Evolutionary conservation across 2,888 invertebrate genomes (phyloP).

Genomic region (Eupithecia tripunctaria): DNA sequence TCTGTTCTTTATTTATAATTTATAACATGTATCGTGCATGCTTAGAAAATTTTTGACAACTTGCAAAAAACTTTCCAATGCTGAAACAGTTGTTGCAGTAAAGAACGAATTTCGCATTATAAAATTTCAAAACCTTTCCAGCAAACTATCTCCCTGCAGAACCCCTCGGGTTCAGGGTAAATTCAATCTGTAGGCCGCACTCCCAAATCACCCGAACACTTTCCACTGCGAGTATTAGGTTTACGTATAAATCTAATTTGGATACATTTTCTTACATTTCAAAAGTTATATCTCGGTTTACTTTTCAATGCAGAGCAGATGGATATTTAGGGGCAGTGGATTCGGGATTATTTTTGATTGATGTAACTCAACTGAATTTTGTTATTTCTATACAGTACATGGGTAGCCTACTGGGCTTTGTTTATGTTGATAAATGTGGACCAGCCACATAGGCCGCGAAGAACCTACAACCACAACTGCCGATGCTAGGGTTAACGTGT

Average conservation of each 20-base stretch:
- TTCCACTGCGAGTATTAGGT: slow-evolving; percentile 69
- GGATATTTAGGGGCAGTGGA: slow-evolving; percentile 18
- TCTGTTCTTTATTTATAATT: too few species aligned
- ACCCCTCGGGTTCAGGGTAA: slow-evolving; percentile 71
- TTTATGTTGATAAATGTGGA: too few species aligned
- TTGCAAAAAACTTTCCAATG: background rate
- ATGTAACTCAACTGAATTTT: background rate
- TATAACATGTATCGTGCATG: too few species aligned
- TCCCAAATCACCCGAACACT: slow-evolving; percentile 81
- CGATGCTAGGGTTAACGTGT: too few species aligned
- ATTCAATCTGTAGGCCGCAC: slow-evolving; percentile 79
- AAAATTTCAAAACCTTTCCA: slow-evolving; percentile 36
- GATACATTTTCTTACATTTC: slow-evolving; percentile 71
- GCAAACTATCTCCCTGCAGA: slow-evolving; percentile 46
- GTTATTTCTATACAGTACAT: background rate
- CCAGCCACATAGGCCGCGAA: too few species aligned
- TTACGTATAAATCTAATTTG: slow-evolving; percentile 75
- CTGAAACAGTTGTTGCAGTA: background rate
- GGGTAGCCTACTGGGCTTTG: background rate
- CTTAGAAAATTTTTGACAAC: background rate
- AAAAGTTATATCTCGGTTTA: slow-evolving; percentile 56
- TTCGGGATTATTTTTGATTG: slow-evolving; percentile 9
- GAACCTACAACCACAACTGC: too few species aligned
- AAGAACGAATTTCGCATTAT: slow-evolving; percentile 3
- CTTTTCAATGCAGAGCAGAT: slow-evolving; percentile 35